Base-by-base conservation (phyloP, 2,888 invertebrate species). In the Epirrhoe tristata region DNA sequence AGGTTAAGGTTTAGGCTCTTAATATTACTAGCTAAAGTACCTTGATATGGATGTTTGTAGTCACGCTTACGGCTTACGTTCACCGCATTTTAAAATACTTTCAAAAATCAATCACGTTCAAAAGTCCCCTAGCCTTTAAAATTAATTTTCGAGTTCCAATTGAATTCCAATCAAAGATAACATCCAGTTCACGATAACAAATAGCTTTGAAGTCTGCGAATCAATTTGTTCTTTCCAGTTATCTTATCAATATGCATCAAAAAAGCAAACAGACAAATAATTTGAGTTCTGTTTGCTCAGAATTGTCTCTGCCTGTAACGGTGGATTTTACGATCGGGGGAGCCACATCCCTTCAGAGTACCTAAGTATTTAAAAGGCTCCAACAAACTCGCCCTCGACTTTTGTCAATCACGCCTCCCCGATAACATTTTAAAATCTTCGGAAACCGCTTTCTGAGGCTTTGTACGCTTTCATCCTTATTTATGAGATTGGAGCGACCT, bases 401-500 rank as follows among this genome's bases (percentile, higher is more conserved):
- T 82, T 84, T 81, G 83, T 84, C 86, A 87, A 84, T 86, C 87
- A 85, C 81, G 79, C 77, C 80, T 67, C 74, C 72, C 71, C 77
- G 81, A 85, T 84, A 85, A 85, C 80, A 81, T 84, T 86, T 86
- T 84, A 83, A 87, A 86, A 83, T 85, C 80, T 76, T 82, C 77
- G 73, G 79, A 76, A 76, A 75, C 75, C 71, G 71, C 75, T 77
- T 81, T 48, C 74, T 69, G 66, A 66, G 66, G 66, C 75, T 73
- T 81, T 83, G 81, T 81, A 77, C 74, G 73, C 70, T 78, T 81
- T 86, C 81, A 85, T 86, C 80, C 78, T 77, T 87, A 85, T 87
- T 86, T 85, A 86, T 85, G 81, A 85, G 84, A 79, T 78, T 71
- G 80, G 72, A 75, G 80, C 77, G 77, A 77, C 77, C 80, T 81